Evolutionary conservation across 2,888 invertebrate genomes (phyloP), one percentile per base, ranked within the genome.

Genomic region (Theretra japonica): DNA sequence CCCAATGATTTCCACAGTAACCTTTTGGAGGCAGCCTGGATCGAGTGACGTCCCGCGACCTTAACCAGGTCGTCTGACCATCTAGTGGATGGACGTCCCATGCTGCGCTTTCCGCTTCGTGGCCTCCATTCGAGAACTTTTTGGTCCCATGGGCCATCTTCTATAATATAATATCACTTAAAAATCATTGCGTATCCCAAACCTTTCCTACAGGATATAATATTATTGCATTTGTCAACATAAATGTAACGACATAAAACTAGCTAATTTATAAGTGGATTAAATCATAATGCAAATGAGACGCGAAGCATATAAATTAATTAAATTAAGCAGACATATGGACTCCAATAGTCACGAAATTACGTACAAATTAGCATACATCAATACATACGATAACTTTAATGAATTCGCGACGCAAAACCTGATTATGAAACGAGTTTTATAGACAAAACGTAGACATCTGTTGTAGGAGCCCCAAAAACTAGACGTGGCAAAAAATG

Each of bases 391-490:
- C 62, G 62, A 65, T 48, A 48, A 1, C 48, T 23, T 65, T 65
- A 65, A 65, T 65, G 21, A 48, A 65, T 65, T 65, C 48, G 21
- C 33, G 2, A 7, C 21, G 62, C 62, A 62, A 65, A 65, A 65
- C 65, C 21, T 65, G 48, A 65, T 65, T 48, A 65, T 15, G 41
- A 48, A 65, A 65, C 65, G 17, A 65, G 65, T 65, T 62, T 62
- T 65, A 65, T 48, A 53, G 19, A 53, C 65, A 65, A 65, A 65
- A 41, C 41, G 41, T 41, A 65, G 41, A 65, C 21, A 48, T n/a
- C 41, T 23, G 65, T 48, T 41, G 65, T 48, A 41, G 65, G 65
- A 41, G 65, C 65, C 23, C 23, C 48, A 23, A 53, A 65, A 23
- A 65, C 41, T 65, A 23, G 65, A 65, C 17, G 21, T 23, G 48